phyloP scores from a whole-genome alignment of 2,797 vertebrate species.

The Silurus aristotelis region DNA sequence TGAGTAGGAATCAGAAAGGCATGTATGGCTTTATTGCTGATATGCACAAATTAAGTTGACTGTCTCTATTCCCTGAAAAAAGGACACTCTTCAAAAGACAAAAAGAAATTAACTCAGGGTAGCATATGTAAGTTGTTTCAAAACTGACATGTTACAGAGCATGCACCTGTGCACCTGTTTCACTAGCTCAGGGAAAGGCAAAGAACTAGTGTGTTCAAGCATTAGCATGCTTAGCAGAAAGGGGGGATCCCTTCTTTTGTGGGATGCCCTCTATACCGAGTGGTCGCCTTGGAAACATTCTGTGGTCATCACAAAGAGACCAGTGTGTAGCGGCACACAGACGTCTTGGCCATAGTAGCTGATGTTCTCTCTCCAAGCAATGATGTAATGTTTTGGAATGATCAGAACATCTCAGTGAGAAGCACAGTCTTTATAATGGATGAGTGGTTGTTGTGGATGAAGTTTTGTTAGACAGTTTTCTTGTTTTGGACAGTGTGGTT shows the following conservation, averaged over 20 bases:
- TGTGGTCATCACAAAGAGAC: slow-evolving; percentile 58
- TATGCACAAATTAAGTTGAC: neutral
- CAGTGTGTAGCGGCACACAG: slow-evolving; percentile 54
- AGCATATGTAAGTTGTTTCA: neutral
- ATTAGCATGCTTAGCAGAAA: slow-evolving; percentile 28
- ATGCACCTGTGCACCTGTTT: slow-evolving; percentile 39
- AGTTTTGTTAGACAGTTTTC: slow-evolving; percentile 57
- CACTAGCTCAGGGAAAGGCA: slow-evolving; percentile 5
- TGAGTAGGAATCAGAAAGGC: neutral
- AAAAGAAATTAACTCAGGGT: neutral
- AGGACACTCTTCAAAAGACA: neutral
- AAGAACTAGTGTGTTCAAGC: slow-evolving; percentile 13
- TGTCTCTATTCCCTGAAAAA: neutral
- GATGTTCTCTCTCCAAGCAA: slow-evolving; percentile 72
- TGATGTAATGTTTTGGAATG: slow-evolving; percentile 78
- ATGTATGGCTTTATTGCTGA: neutral
- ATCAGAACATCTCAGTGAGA: slow-evolving; percentile 60
- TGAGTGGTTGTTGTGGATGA: slow-evolving; percentile 57
- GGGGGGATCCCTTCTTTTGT: slow-evolving; percentile 42
- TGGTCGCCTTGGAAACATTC: slow-evolving; percentile 54
- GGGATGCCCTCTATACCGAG: slow-evolving; percentile 46
- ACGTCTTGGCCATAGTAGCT: slow-evolving; percentile 65
- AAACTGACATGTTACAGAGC: neutral
- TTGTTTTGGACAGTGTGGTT: slow-evolving; percentile 47
- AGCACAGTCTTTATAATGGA: slow-evolving; percentile 51